Evolutionary conservation across 1,140 invertebrate species (phyloP), one percentile per base, ranked within the genome.

Genomic region (Paramacrobiotus metropolitanus): DNA sequence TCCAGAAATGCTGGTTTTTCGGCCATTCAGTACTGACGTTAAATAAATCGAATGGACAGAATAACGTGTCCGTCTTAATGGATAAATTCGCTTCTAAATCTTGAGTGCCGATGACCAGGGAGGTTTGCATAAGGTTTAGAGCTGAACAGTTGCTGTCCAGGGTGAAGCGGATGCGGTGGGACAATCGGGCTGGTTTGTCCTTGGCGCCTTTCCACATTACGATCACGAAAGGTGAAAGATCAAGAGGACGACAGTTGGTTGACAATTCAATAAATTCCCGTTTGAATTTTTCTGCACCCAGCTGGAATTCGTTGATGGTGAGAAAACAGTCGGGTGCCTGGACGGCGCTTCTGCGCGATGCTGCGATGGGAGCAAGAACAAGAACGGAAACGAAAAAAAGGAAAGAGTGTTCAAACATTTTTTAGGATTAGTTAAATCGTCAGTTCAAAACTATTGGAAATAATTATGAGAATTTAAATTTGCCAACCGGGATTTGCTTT

Each of bases 231-330:
- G 48, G 48, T 24, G 24, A 55, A 24, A 55, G 48, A 24, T 55
- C 48, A 20, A 55, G 24, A 28, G 48, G 48, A 24, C 4, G 24
- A 24, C 24, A 0, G 48, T 28, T 55, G 15, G 15, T 28, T 28
- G 4, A 9, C 48, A 55, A 24, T 24, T 55, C 48, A 9, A 55
- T 55, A 24, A 55, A 55, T 24, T 55, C 48, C 4, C 9, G 0
- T 28, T 15, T 15, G 48, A 55, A 15, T 15, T 55, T 55, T 9
- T 9, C 15, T 20, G 48, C 15, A 4, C 4, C 24, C 24, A 55
- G 24, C 28, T 55, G 48, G 48, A 55, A 9, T 55, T 55, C 48
- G 48, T 28, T 55, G 48, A 55, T 55, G 48, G 28, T 24, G 48
- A 55, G 15, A 4, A 24, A 55, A 24, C 48, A 55, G 15, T 55